Conservation (phyloP, 2,888 invertebrate species). For the Isoperla grammatica region DNA sequence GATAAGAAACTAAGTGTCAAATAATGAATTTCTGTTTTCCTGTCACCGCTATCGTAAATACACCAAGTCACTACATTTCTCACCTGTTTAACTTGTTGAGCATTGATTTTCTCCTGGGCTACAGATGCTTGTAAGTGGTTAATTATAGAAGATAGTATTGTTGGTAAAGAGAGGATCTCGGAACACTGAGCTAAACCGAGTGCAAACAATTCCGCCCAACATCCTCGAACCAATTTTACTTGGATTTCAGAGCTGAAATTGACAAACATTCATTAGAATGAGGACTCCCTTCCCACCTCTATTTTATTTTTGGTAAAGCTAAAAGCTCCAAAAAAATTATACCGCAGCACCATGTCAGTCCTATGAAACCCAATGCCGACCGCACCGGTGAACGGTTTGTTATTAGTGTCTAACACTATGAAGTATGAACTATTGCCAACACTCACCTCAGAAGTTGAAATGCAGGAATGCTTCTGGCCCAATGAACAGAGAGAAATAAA, state of each 20-base stretch:
- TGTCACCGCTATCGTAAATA: no score
- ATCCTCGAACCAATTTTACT: constrained; percentile 73
- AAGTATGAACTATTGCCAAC: no score
- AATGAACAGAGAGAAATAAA: constrained; percentile 83
- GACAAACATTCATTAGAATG: no score
- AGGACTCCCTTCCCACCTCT: no score
- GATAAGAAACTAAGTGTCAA: no score
- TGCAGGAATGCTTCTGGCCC: constrained; percentile 79
- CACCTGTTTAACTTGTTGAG: constrained; percentile 58
- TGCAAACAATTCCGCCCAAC: constrained; percentile 90
- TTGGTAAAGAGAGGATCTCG: constrained; percentile 66
- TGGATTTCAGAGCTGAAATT: constrained; percentile 72
- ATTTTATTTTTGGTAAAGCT: no score
- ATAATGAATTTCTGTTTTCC: no score
- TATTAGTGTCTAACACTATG: no score
- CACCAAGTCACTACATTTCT: background rate
- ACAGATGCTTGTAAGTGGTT: constrained; percentile 72
- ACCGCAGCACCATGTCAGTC: no score
- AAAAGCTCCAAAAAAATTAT: no score
- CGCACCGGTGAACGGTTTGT: no score
- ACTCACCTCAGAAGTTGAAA: constrained; percentile 72
- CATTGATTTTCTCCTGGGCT: constrained; percentile 69
- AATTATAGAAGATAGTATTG: constrained; percentile 77
- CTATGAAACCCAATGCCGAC: no score
- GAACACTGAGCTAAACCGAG: constrained; percentile 86